Evolutionary conservation across 1,140 invertebrate species (phyloP), one percentile per base, ranked within the genome.

Genomic region (Atta colombica): DNA sequence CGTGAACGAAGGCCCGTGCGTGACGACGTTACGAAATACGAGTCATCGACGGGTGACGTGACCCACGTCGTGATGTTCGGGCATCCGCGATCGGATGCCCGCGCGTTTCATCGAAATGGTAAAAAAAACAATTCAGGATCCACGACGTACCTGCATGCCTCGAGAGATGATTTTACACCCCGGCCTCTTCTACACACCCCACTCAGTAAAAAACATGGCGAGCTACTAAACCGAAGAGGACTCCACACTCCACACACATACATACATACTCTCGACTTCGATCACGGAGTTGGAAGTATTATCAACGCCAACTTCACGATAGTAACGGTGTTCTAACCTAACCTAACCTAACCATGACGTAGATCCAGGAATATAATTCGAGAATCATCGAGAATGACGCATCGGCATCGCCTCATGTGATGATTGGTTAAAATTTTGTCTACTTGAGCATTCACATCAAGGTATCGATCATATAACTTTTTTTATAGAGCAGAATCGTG

Each of bases 161-260:
- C 93, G 94, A 95, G 94, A 95, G 95, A 95, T 93, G 95, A 95
- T 95, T 94, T 95, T 95, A 35, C 94, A 95, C 95, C 95, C 95
- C 95, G 95, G 94, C 93, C 93, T 94, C 93, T 93, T 94, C 94
- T 95, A 95, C 93, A 95, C 95, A 95, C 94, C 94, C 94, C 94
- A 95, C 93, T 95, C 93, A 92, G 92, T 94, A 93, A 95, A 95
- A 95, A 95, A 95, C 94, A 95, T 95, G 95, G 94, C 94, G 94
- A 92, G 93, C 93, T 94, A 94, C 94, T 94, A 89, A 93, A 91
- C 55, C 55, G n/a, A 58, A 58, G 55, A 58, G n/a, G n/a, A 58
- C 55, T 58, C n/a, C 55, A 21, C 55, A 21, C 18, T 21, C 55
- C 55, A 55, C 39, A 45, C 39, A 10, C 58, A 25, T 10, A 21